These are phyloP conservation scores for Toxotes chatareus DNA, from an alignment of 2,113 vertebrate genomes.

Conservation along the genomic window DNA sequence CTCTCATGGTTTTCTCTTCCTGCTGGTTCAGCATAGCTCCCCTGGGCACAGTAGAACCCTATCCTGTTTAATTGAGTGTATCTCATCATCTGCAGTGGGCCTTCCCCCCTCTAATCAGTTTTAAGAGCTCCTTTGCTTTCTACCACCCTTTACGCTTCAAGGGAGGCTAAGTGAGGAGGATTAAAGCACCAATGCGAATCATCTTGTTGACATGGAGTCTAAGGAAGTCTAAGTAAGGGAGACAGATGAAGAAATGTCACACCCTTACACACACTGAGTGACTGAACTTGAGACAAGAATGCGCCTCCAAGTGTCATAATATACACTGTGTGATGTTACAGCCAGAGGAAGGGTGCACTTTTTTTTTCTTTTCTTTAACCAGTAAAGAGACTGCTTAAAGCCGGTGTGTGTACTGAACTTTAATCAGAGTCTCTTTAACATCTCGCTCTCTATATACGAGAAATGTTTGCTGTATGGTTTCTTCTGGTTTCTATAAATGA, in stretches of 20 bases:
- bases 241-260: conserved; percentile 25
- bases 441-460: neutral
- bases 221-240: conserved; percentile 37
- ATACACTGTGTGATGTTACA: neutral
- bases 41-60: conserved; percentile 59
- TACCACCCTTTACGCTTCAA: conserved; percentile 49
- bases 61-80: conserved; percentile 80
- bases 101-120: conserved; percentile 71
- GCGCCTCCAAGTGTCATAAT: neutral
- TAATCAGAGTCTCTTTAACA: neutral
- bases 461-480: neutral
- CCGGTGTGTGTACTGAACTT: neutral
- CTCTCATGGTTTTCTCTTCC: conserved; percentile 38
- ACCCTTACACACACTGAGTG: conserved; percentile 22
- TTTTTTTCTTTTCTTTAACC: neutral
- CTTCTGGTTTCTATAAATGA: neutral
- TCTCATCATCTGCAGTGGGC: conserved; percentile 76
- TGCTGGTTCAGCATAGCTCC: conserved; percentile 60
- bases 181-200: conserved; percentile 63
- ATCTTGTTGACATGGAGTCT: conserved; percentile 53
- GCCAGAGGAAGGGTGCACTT: neutral
- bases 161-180: conserved; percentile 60
- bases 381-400: neutral
- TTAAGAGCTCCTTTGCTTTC: conserved; percentile 70
- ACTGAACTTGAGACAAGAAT: neutral